Conservation (phyloP, 2,113 vertebrate species). For the Neogale vison region DNA sequence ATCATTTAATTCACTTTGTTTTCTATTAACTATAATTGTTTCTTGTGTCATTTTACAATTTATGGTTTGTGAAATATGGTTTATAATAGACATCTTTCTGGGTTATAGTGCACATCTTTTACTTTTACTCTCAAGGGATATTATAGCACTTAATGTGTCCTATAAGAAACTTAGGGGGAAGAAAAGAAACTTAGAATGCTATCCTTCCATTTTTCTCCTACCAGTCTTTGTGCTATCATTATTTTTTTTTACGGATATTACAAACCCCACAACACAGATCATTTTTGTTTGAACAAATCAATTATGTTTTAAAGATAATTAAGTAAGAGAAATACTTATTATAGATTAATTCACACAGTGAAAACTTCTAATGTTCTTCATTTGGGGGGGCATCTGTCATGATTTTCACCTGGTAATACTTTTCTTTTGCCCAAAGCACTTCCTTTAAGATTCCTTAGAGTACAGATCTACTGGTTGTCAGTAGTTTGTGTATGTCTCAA, state of each 20-base stretch:
- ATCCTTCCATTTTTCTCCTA: not conserved
- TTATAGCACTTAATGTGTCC: not conserved
- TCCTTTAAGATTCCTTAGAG: not conserved
- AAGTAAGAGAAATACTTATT: not conserved
- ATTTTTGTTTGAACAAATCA: not conserved
- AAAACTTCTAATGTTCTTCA: not conserved
- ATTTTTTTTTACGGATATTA: not conserved
- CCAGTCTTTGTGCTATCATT: not conserved
- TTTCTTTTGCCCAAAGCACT: not conserved
- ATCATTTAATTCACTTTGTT: not conserved
- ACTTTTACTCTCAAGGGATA: not conserved
- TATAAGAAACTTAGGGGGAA: not conserved
- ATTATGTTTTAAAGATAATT: not conserved
- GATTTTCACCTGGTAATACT: not conserved
- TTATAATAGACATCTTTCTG: not conserved
- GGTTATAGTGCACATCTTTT: not conserved
- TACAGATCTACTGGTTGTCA: not conserved
- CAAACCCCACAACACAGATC: not conserved
- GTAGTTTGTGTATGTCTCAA: not conserved
- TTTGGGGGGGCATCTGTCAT: not conserved
- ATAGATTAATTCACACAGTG: not conserved
- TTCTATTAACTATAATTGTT: not conserved
- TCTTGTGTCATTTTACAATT: not conserved
- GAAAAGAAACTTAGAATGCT: not conserved
- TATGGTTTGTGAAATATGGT: not conserved